Evolutionary conservation across 2,113 vertebrate species (phyloP), one percentile per base, ranked within the genome.

Genomic region (Australoheros scitulus): DNA sequence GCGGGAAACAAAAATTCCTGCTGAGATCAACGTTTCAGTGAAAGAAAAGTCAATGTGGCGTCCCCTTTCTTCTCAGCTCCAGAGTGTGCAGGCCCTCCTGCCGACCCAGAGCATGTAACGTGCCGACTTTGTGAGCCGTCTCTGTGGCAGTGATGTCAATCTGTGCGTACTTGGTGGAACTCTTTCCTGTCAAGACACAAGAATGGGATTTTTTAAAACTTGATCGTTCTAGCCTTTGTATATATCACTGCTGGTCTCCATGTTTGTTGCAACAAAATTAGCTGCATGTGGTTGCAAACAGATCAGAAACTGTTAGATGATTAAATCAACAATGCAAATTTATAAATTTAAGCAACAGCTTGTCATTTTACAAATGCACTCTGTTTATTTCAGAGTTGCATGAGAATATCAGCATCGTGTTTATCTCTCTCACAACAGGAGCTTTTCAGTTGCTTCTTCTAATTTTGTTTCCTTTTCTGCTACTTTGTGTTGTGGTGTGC

Each of bases 91-190:
- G 90, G n/a, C 97, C 96, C 24, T 98, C 96, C 93, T 98, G 95
- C 10, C 97, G 95, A 29, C 95, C 94, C 86, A 96, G 95, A 0
- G 97, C 97, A 0, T 98, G 98, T 91, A 93, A 94, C 0, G 95
- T 94, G 1, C 97, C 97, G 1, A 97, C 97, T 61, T 96, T 96
- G 85, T 97, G 97, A 1, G 97, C 98, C 0, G 95, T 97, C 93
- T 97, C 97, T 0, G 96, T 98, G 34, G 97, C 97, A 0, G 91
- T 61, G 26, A 98, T 96, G 93, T 98, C 97, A 0, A 98, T 98
- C 91, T 97, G 98, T 1, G 96, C 97, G 0, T 98, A 98, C 10
- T 94, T 94, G 9, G 97, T 97, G 29, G 95, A 88, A 3, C 95
- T 91, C 3, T 94, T 92, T 14, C 96, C 98, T 98, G 89, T 61